Base-by-base conservation (phyloP, 2,888 invertebrate species). In the Ctenicera cuprea region DNA sequence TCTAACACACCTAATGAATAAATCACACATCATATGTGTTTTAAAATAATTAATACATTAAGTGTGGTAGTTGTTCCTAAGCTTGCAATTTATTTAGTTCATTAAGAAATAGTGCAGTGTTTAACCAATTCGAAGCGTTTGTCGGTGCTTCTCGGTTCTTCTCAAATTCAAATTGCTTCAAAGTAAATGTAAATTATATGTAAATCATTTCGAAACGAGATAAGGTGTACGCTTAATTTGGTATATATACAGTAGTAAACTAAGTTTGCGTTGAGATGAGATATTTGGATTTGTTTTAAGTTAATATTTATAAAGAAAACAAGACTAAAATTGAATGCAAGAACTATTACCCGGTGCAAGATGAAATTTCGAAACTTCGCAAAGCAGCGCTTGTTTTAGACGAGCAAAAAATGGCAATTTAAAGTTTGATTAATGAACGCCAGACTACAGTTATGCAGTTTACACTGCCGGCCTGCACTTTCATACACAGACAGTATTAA, bases 341-440 rank as follows among this genome's bases (percentile, higher is more conserved):
- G 76, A 74, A 75, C 77, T 77, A 78, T 76, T 77, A 76, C 74
- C 70, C 73, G 72, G 78, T 74, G 66, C 70, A 76, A 75, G 78
- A 81, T 81, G 81, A 81, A 82, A 82, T 81, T 82, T 79, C 72
- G 76, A 80, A 82, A 80, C 78, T 82, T 82, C 76, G 74, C 75
- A 74, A 77, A 80, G 76, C 78, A 72, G 80, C 79, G 79, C 78
- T 81, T 79, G 81, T 75, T 80, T 79, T 76, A 79, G 80, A 78
- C 78, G 75, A 59, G 76, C 76, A 81, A 82, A 82, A 81, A 82
- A 81, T 77, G 68, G 80, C 81, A 82, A 82, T 82, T 82, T 82
- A 82, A 82, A 82, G 78, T 82, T 82, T 82, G 82, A 82, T 82
- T 82, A 82, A 82, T 82, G 82, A 81, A 81, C 80, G 79, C 80